These are phyloP conservation scores for Andrena minutula DNA, from an alignment of 2,888 invertebrate species.

Conservation along the genomic window DNA sequence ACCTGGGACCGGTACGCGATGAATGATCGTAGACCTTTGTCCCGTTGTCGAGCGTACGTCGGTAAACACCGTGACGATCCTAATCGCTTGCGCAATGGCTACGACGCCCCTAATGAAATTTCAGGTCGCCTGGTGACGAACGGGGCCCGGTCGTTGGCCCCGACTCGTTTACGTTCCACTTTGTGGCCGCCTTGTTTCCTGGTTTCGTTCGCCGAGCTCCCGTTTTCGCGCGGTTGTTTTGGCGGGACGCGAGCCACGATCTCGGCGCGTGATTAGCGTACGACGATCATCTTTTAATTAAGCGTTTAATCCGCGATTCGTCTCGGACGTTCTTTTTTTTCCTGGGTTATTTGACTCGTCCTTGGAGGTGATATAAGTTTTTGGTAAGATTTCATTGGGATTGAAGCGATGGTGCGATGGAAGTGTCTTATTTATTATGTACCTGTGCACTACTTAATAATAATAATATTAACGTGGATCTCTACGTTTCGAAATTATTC, in stretches of 20 bases:
- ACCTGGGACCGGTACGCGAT: neutral
- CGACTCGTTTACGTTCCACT: constrained; percentile 73
- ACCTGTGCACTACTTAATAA: too few relatives aligned
- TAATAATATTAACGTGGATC: too few relatives aligned
- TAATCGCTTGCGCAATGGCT: constrained; percentile 64
- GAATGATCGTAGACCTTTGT: constrained; percentile 22
- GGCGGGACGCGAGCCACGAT: constrained; percentile 29
- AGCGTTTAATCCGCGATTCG: constrained; percentile 25
- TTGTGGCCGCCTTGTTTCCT: constrained; percentile 37
- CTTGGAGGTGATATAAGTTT: too few relatives aligned
- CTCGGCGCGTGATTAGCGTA: constrained; percentile 40
- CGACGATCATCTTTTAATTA: neutral
- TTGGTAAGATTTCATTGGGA: too few relatives aligned
- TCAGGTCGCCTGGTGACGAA: constrained; percentile 66
- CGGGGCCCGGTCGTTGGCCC: constrained; percentile 75
- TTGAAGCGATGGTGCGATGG: too few relatives aligned
- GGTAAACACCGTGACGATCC: constrained; percentile 57
- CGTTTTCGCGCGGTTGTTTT: constrained; percentile 46
- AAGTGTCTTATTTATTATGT: too few relatives aligned
- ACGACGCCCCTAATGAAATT: constrained; percentile 77
- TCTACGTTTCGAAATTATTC: too few relatives aligned
- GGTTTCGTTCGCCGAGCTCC: constrained; percentile 45
- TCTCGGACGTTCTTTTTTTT: neutral
- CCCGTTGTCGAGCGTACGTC: constrained; percentile 29
- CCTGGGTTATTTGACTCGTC: too few relatives aligned